Conservation (phyloP, 2,888 invertebrate species). For the Labia minor region DNA sequence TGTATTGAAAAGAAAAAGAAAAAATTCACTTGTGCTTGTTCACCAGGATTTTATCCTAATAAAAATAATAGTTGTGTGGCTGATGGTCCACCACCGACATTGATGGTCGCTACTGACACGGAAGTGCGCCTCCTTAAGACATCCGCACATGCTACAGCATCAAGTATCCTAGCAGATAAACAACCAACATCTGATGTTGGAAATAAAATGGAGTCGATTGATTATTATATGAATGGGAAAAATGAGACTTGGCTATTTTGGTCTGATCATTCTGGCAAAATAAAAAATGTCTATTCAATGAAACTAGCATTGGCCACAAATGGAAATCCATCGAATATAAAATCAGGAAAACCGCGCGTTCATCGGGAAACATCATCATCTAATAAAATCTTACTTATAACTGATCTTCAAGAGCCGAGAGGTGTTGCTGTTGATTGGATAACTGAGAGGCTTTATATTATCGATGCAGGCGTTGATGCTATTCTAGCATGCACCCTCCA, state of each 20-base stretch:
- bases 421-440: slow-evolving; percentile 67
- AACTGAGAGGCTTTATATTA: slow-evolving; percentile 56
- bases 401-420: slow-evolving; percentile 51
- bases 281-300: slow-evolving; percentile 33
- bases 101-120: slow-evolving; percentile 53
- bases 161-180: slow-evolving; percentile 33
- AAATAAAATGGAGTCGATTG: slow-evolving; percentile 45
- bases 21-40: slow-evolving; percentile 49
- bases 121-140: slow-evolving; percentile 51
- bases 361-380: neutral
- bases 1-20: slow-evolving; percentile 51
- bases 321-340: neutral
- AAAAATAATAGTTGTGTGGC: slow-evolving; percentile 32
- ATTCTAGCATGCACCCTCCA: slow-evolving; percentile 43
- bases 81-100: slow-evolving; percentile 42
- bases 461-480: slow-evolving; percentile 41
- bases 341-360: neutral
- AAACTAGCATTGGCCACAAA: slow-evolving; percentile 14
- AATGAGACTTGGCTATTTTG: slow-evolving; percentile 36
- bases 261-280: slow-evolving; percentile 39
- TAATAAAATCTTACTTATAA: slow-evolving; percentile 24
- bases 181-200: slow-evolving; percentile 34
- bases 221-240: slow-evolving; percentile 37
- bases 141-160: slow-evolving; percentile 37
- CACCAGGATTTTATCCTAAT: slow-evolving; percentile 42